A percentile compares a stretch with the other conserved stretches of the same genome.
Conservation (phyloP, 2,113 vertebrate species). For the Petroica traversi region DNA sequence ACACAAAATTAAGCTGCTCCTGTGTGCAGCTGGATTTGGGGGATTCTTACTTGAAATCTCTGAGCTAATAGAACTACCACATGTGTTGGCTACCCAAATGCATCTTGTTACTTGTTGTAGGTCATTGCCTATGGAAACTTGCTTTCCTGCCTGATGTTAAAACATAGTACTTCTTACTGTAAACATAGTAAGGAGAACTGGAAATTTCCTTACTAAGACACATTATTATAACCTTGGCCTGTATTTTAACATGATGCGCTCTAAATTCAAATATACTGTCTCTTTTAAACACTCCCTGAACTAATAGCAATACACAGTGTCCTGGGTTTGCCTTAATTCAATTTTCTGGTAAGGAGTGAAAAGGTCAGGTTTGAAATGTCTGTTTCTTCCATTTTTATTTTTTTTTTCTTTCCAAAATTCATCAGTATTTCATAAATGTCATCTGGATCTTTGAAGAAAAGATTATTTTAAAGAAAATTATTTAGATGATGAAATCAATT, state of each 20-base stretch:
- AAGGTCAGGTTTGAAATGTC: not conserved
- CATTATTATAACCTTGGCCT: not conserved
- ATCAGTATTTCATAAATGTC: not conserved
- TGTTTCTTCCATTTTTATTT: not conserved
- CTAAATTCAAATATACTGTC: not conserved
- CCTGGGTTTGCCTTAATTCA: no score
- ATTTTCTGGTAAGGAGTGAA: no score
- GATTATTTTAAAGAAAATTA: not conserved
- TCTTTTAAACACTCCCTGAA: not conserved
- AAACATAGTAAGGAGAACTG: constrained; percentile 33
- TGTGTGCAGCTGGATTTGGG: constrained; percentile 27
- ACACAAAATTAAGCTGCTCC: constrained; percentile 51
- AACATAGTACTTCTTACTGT: constrained; percentile 6
- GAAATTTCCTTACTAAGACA: constrained; percentile 13
- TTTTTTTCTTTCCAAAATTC: not conserved
- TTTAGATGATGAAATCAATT: not conserved
- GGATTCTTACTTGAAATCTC: constrained; percentile 15
- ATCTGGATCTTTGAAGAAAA: not conserved
- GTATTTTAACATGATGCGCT: not conserved
- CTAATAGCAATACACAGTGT: no score
- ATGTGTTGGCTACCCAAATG: constrained; percentile 47
- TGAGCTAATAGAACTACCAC: constrained; percentile 43
- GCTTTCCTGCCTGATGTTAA: constrained; percentile 40
- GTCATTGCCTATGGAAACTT: constrained; percentile 48
- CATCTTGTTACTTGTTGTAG: constrained; percentile 38